Evolutionary conservation across 2,888 invertebrate species (phyloP).

Genomic region (Blastobasis lacticolella): DNA sequence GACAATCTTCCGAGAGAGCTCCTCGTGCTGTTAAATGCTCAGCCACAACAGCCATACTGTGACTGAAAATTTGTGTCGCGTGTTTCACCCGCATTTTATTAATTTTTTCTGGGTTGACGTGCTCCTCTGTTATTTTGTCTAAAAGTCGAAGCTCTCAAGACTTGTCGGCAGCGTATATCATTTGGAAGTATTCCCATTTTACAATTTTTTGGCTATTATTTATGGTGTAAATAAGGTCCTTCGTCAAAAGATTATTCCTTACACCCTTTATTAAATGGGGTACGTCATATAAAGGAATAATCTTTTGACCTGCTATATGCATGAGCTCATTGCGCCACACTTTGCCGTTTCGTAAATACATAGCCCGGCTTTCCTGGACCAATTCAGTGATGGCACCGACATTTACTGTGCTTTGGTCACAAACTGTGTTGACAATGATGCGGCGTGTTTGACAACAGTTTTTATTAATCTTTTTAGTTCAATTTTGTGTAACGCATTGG

Average conservation of each 20-base stretch:
- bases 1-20: constrained; percentile 11
- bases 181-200: constrained; percentile 22
- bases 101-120: constrained; percentile 18
- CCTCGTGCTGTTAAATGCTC: constrained; percentile 15
- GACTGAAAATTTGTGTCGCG: constrained; percentile 25
- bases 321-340: constrained; percentile 16
- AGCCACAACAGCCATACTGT: constrained; percentile 20
- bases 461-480: constrained; percentile 8
- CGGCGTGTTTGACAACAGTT: constrained; percentile 9
- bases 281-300: constrained; percentile 19
- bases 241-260: constrained; percentile 16
- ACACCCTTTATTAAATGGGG: constrained; percentile 23
- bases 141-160: constrained; percentile 15
- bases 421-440: constrained; percentile 16
- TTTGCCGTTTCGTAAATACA: constrained; percentile 8
- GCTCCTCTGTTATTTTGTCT: constrained; percentile 22
- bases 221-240: constrained; percentile 10
- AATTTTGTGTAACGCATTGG: constrained; percentile 1
- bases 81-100: constrained; percentile 23
- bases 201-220: constrained; percentile 14
- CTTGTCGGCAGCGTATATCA: constrained; percentile 16
- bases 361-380: constrained; percentile 8
- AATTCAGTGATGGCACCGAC: constrained; percentile 17
- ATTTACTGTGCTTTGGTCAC: constrained; percentile 22
- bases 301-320: constrained; percentile 4